phyloP scores from a whole-genome alignment of 2,797 vertebrate species.

The Tolypeutes matacus region DNA sequence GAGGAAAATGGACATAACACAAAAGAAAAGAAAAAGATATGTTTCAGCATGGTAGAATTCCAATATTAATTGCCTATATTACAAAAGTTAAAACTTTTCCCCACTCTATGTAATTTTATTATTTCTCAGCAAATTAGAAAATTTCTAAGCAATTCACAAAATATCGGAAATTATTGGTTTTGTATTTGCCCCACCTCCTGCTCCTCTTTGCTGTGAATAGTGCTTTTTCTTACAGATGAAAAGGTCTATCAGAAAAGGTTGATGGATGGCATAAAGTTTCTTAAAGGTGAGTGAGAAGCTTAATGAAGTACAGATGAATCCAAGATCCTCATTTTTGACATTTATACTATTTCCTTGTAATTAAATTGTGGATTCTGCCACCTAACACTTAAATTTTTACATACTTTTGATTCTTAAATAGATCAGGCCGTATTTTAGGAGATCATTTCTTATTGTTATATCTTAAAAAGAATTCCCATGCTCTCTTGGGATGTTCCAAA shows the following conservation, averaged over 20 bases:
- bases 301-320: not conserved
- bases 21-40: conserved; percentile 8
- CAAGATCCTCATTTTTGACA: not conserved
- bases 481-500: not conserved
- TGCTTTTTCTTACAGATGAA: conserved; percentile 56
- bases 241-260: conserved; percentile 70
- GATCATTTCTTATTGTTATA: not conserved
- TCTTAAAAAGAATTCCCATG: not conserved
- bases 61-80: not conserved
- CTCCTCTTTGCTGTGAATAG: conserved; percentile 29
- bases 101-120: not conserved
- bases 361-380: not conserved
- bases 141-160: conserved; percentile 26
- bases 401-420: not conserved
- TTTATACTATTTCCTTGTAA: not conserved
- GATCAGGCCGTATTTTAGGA: not conserved
- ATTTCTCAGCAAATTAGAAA: conserved; percentile 42
- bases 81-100: not conserved
- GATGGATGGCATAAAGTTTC: conserved; percentile 21
- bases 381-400: not conserved
- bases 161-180: not conserved
- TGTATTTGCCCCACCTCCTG: not conserved
- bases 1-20: not conserved
- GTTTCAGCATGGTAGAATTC: not conserved
- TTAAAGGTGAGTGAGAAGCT: conserved; percentile 62